Base-by-base conservation (phyloP, 2,113 vertebrate genomes). In the Psophia crepitans region DNA sequence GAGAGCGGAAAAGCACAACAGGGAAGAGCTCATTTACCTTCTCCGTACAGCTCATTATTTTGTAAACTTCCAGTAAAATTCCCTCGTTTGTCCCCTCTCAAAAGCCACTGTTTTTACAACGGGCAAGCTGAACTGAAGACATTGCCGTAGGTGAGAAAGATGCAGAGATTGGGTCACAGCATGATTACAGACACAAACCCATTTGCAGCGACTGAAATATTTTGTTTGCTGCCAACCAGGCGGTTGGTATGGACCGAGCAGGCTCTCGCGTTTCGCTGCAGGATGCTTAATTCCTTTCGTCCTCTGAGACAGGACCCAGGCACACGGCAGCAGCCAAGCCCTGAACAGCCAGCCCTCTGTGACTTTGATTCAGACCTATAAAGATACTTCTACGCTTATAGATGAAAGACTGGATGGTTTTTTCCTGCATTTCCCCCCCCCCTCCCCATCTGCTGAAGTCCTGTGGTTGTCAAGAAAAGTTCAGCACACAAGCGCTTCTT, bases 101-200 rank as follows among this genome's bases (percentile, higher is more conserved):
- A 28, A 89, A 82, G 57, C 61, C 83, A 64, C 83, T 26, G 65
- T 51, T 95, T 88, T 84, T 71, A 75, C 77, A 91, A 41, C 0
- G 0, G 66, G n/a, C 61, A 87, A 84, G 21, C 73, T 84, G 66
- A 88, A 90, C 68, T 75, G 76, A 95, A 91, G 53, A 58, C 68
- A 54, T 73, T 82, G 70, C 94, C 95, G 92, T 53, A 79, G 92
- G 74, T 89, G 81, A 94, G 80, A 79, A 81, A 57, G 69, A 95
- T 87, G 77, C 77, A 78, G 90, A 41, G 73, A 64, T 90, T 57
- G 89, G 69, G 84, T 94, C 87, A 56, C 93, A 92, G 92, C 49
- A n/a, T 60, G 79, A 86, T 48, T 86, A 77, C 78, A 91, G 70
- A 84, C 80, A 87, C 44, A 89, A 87, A 61, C 37, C 28, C 70